Conservation (phyloP, 2,797 vertebrate species). For the Dicrostonyx torquatus region DNA sequence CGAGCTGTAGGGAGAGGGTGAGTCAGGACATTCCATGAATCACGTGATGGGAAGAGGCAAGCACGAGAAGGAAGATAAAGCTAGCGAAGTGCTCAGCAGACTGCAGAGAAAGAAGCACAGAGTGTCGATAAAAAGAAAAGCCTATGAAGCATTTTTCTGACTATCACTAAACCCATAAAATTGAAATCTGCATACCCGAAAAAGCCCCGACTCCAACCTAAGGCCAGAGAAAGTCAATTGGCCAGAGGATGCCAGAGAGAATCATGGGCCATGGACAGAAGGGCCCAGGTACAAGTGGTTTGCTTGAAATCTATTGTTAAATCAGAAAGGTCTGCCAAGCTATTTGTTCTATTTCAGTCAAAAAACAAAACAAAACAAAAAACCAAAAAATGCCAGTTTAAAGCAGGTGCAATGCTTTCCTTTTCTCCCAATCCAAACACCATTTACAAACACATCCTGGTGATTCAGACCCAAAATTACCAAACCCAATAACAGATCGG, state of each 20-base stretch:
- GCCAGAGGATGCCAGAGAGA: constrained; percentile 35
- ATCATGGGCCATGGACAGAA: background rate
- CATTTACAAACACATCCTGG: constrained; percentile 72
- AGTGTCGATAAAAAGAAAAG: constrained; percentile 2
- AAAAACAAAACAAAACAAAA: background rate
- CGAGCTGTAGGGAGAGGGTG: constrained; percentile 14
- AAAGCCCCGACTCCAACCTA: constrained; percentile 14
- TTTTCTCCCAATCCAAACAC: constrained; percentile 52
- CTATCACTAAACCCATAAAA: constrained; percentile 23
- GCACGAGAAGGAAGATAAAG: fast-evolving
- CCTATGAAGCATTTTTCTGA: background rate
- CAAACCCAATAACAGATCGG: constrained; percentile 77
- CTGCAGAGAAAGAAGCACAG: background rate
- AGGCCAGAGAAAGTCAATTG: background rate
- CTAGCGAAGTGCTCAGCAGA: background rate
- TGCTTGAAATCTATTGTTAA: constrained; percentile 65
- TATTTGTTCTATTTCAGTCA: constrained; percentile 61
- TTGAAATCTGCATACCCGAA: constrained; percentile 53
- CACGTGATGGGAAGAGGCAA: background rate
- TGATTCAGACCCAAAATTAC: constrained; percentile 74
- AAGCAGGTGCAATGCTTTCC: constrained; percentile 67
- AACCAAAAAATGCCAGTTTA: constrained; percentile 55
- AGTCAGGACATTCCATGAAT: constrained; percentile 28
- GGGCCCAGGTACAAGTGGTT: background rate
- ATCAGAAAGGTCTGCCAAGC: constrained; percentile 49